Conservation (phyloP, 2,797 vertebrate species). For the Bufotes viridis region DNA sequence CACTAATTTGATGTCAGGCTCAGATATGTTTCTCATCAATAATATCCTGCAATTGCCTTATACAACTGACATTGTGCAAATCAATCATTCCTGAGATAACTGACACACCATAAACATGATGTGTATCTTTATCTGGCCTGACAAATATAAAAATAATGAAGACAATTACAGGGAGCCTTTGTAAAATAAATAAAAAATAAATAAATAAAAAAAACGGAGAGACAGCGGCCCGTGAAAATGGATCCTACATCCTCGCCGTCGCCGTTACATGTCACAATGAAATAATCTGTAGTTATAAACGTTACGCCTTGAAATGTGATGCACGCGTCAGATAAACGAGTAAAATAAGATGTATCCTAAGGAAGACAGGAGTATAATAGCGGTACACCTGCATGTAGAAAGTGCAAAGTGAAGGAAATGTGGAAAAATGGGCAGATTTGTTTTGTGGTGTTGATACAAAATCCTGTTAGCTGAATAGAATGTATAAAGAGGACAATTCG, state of each 20-base stretch:
- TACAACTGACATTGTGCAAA: slow-evolving; percentile 68
- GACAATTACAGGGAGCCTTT: slow-evolving; percentile 56
- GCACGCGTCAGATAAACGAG: slow-evolving; percentile 5
- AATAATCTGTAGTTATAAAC: slow-evolving; percentile 39
- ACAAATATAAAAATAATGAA: slow-evolving; percentile 64
- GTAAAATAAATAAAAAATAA: slow-evolving; percentile 19
- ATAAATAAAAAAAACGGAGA: background rate
- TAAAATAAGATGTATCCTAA: background rate
- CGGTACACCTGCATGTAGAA: background rate
- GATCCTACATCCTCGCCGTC: slow-evolving; percentile 25
- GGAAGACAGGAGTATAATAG: background rate
- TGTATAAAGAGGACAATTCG: no score
- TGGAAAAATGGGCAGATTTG: background rate
- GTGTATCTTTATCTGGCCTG: slow-evolving; percentile 61
- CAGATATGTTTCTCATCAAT: slow-evolving; percentile 81
- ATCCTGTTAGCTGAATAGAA: no score
- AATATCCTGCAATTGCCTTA: slow-evolving; percentile 78
- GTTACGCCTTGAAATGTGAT: slow-evolving; percentile 4
- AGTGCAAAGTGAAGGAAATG: background rate
- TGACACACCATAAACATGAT: slow-evolving; percentile 64
- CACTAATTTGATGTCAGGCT: slow-evolving; percentile 77
- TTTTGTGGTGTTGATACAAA: no score
- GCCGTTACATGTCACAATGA: slow-evolving; percentile 38
- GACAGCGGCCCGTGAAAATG: background rate
- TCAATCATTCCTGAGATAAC: slow-evolving; percentile 67